Conservation (phyloP, 2,113 vertebrate species). For the Serilophus lunatus region DNA sequence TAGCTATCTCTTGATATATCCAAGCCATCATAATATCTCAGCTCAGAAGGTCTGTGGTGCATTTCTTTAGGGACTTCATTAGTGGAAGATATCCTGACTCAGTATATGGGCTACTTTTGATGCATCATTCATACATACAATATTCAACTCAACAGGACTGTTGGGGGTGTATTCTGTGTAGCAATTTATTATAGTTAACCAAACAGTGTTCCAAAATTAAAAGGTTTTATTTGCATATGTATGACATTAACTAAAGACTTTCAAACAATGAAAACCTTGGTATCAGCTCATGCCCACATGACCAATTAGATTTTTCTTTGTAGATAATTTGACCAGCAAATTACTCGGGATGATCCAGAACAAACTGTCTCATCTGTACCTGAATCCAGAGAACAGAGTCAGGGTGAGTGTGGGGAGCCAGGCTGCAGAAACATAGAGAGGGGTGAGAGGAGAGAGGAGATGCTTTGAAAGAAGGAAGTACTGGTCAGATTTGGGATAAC, state of each 20-base stretch:
- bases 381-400: neutral
- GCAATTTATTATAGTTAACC: neutral
- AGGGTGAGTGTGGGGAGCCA: accelerated
- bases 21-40: slow-evolving; percentile 13
- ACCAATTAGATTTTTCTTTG: neutral
- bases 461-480: neutral
- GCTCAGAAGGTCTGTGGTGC: slow-evolving; percentile 17
- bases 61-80: slow-evolving; percentile 70
- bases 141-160: neutral
- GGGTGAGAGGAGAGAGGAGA: neutral
- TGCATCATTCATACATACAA: slow-evolving; percentile 3
- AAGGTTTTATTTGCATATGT: neutral
- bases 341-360: neutral
- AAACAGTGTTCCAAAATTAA: neutral
- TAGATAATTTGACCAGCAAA: neutral
- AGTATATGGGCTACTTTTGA: neutral
- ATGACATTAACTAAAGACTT: neutral
- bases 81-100: slow-evolving; percentile 47
- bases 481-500: neutral
- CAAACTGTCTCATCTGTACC: neutral
- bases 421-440: neutral
- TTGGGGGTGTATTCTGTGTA: neutral
- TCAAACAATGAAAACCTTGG: neutral
- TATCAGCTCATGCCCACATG: neutral
- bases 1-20: slow-evolving; percentile 52